phyloP scores from a whole-genome alignment of 1,140 invertebrate genomes.

The Lordiphosa mommai region DNA sequence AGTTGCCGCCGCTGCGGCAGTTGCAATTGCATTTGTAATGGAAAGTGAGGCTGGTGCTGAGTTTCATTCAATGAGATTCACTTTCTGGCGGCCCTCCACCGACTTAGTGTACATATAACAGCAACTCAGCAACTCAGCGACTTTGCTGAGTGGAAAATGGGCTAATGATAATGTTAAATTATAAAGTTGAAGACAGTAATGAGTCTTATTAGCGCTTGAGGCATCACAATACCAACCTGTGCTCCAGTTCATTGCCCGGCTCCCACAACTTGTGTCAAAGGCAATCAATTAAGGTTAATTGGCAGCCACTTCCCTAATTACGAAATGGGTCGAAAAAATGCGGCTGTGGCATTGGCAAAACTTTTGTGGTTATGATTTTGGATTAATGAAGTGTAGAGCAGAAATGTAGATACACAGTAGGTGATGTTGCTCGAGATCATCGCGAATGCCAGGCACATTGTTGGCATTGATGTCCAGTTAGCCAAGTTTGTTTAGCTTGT shows the following conservation, averaged over 20 bases:
- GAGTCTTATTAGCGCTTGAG: slow-evolving; percentile 27
- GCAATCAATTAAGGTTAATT: slow-evolving; percentile 76
- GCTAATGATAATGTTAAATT: slow-evolving; percentile 39
- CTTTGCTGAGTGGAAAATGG: slow-evolving; percentile 23
- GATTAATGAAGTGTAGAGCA: slow-evolving; percentile 60
- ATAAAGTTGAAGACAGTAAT: slow-evolving; percentile 18
- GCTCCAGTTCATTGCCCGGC: slow-evolving; percentile 51
- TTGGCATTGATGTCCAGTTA: slow-evolving; percentile 54
- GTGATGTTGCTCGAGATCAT: slow-evolving; percentile 54
- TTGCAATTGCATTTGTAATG: slow-evolving; percentile 26
- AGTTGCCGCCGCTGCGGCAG: slow-evolving; percentile 38
- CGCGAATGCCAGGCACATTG: slow-evolving; percentile 43
- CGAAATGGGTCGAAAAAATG: slow-evolving; percentile 48
- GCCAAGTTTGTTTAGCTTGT: slow-evolving; percentile 54
- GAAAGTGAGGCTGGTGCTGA: slow-evolving; percentile 65
- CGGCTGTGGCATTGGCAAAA: slow-evolving; percentile 50
- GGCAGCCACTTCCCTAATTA: slow-evolving; percentile 73
- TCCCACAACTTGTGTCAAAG: slow-evolving; percentile 67
- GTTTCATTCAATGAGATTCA: slow-evolving; percentile 38
- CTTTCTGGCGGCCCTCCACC: slow-evolving; percentile 20
- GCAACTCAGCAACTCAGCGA: not conserved
- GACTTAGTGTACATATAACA: slow-evolving; percentile 7
- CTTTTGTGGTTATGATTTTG: slow-evolving; percentile 65
- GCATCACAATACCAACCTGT: slow-evolving; percentile 1
- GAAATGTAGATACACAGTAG: slow-evolving; percentile 13